Percentiles rank a stretch among this genome's conserved stretches.
These are phyloP conservation scores for Hypothenemus hampei DNA, from an alignment of 1,140 invertebrate species.

Conservation along the genomic window DNA sequence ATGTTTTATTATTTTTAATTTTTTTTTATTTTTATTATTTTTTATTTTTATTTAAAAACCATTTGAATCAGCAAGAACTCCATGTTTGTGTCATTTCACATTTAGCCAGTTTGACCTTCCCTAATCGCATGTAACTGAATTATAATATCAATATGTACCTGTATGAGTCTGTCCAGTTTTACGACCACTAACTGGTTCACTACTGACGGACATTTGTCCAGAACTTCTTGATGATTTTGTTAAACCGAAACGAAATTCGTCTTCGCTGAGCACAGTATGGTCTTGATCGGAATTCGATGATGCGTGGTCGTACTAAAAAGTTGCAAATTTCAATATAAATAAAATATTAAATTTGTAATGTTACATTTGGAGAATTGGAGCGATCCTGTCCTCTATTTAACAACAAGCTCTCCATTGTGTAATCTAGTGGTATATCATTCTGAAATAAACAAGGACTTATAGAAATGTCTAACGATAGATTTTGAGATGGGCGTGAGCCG, in stretches of 20 bases:
- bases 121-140: too few species aligned
- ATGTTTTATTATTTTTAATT: too few species aligned
- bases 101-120: too few species aligned
- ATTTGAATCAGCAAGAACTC: too few species aligned
- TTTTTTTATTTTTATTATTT: too few species aligned
- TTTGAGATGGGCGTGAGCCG: too few species aligned
- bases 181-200: conserved; percentile 34
- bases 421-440: conserved; percentile 33
- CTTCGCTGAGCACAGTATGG: conserved; percentile 40
- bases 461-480: neutral
- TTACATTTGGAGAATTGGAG: conserved; percentile 30
- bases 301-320: conserved; percentile 25
- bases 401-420: conserved; percentile 33
- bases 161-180: conserved; percentile 9
- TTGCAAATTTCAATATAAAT: neutral
- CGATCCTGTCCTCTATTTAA: conserved; percentile 23
- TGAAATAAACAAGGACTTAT: conserved; percentile 22
- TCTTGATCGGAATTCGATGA: conserved; percentile 11
- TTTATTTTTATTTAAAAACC: too few species aligned
- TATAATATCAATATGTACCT: conserved; percentile 2
- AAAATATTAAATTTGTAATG: conserved; percentile 11
- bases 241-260: conserved; percentile 36
- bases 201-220: conserved; percentile 42
- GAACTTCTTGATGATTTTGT: conserved; percentile 21
- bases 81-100: too few species aligned